Evolutionary conservation across 1,140 invertebrate genomes (phyloP).

Genomic region (Dendroctonus valens): DNA sequence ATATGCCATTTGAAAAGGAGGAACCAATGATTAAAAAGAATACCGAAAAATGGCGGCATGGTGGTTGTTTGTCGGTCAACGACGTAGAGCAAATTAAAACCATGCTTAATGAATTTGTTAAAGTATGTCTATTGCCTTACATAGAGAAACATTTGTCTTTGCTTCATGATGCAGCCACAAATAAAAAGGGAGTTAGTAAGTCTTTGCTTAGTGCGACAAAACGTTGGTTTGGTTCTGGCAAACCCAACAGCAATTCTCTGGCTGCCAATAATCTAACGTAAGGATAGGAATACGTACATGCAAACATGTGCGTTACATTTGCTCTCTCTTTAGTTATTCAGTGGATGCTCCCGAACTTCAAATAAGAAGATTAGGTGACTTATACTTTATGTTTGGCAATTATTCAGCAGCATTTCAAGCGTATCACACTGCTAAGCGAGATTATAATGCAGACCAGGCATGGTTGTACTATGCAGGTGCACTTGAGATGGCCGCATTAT

Average conservation of each 20-base stretch:
- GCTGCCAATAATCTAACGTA: constrained; percentile 80
- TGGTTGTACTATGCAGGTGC: constrained; percentile 97
- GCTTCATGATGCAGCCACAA: constrained; percentile 81
- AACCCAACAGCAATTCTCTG: constrained; percentile 61
- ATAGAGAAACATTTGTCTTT: constrained; percentile 82
- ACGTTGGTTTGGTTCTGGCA: constrained; percentile 90
- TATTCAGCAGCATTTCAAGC: constrained; percentile 90
- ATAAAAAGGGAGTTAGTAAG: constrained; percentile 88
- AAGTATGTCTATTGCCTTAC: constrained; percentile 84
- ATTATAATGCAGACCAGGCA: constrained; percentile 94
- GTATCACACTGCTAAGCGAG: constrained; percentile 94
- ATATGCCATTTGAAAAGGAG: constrained; percentile 35
- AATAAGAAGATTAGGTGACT: constrained; percentile 85
- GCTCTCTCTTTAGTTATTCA: constrained; percentile 65
- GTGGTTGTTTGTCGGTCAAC: constrained; percentile 70
- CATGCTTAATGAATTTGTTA: constrained; percentile 85
- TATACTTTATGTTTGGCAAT: constrained; percentile 95
- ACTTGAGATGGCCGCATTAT: constrained; percentile 91
- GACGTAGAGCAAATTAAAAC: constrained; percentile 83
- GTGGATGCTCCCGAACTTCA: constrained; percentile 91
- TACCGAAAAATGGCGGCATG: constrained; percentile 55
- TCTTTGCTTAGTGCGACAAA: constrained; percentile 92
- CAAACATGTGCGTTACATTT: neutral
- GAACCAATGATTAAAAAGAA: constrained; percentile 26
- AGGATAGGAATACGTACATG: constrained; percentile 41